Conservation (phyloP, 2,888 invertebrate species). For the Aplocera efformata region DNA sequence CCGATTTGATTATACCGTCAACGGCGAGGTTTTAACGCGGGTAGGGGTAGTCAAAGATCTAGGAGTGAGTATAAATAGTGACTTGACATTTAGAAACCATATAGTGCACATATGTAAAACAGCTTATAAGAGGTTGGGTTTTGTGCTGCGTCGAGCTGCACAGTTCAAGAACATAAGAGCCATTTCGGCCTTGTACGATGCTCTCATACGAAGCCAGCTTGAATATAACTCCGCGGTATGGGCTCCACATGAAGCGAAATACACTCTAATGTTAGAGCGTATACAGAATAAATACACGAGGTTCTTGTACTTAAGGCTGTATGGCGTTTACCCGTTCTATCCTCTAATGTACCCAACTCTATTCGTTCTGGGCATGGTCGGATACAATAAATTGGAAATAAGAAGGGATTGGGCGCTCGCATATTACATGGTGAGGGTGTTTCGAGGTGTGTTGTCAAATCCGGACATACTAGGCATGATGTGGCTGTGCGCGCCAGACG, state of each 20-base stretch:
- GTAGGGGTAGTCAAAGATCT: no score
- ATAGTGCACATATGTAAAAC: background rate
- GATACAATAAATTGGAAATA: slow-evolving; percentile 11
- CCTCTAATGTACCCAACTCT: slow-evolving; percentile 17
- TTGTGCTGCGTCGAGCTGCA: no score
- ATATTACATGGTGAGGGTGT: background rate
- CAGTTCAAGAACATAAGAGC: background rate
- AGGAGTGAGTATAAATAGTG: no score
- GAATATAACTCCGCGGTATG: slow-evolving; percentile 3
- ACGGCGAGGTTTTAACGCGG: no score
- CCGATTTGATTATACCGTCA: no score
- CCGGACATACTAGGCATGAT: background rate
- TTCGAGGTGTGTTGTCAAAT: background rate
- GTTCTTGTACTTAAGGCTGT: slow-evolving; percentile 1
- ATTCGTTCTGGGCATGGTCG: slow-evolving; percentile 17
- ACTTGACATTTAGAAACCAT: no score
- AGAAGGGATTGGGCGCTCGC: background rate
- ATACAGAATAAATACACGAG: slow-evolving; percentile 16
- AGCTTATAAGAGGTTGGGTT: background rate
- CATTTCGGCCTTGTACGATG: slow-evolving; percentile 1
- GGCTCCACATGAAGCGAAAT: slow-evolving; percentile 7
- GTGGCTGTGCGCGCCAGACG: no score
- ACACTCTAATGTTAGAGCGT: slow-evolving; percentile 11
- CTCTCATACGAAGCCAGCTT: slow-evolving; percentile 5
- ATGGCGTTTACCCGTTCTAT: slow-evolving; percentile 15